phyloP scores from a whole-genome alignment of 2,797 vertebrate genomes.

The Gadopsis marmoratus region DNA sequence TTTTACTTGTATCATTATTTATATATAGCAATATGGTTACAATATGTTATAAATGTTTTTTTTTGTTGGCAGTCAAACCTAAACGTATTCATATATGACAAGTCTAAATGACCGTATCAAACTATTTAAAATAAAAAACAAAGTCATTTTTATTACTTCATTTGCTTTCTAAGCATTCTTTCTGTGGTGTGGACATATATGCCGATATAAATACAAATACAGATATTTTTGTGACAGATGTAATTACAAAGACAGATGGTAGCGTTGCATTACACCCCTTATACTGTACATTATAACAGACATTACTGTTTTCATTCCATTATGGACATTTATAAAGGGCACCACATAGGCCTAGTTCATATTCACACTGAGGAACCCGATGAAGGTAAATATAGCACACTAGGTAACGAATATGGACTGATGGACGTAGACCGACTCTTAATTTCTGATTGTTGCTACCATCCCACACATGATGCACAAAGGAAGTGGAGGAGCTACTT shows the following conservation, averaged over 20 bases:
- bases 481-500: slow-evolving; percentile 8
- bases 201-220: too few species aligned
- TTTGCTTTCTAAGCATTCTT: background rate
- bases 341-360: too few species aligned
- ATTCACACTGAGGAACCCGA: background rate
- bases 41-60: too few species aligned
- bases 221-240: too few species aligned
- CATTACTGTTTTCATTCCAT: background rate
- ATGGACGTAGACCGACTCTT: background rate
- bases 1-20: background rate
- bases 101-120: background rate
- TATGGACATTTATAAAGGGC: background rate
- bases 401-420: background rate
- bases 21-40: background rate
- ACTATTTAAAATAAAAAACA: background rate
- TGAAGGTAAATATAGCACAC: background rate
- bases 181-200: too few species aligned
- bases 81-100: background rate
- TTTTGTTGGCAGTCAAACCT: background rate
- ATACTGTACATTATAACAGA: background rate
- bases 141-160: background rate
- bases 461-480: background rate
- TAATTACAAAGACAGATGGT: background rate
- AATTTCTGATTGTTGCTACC: background rate
- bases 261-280: background rate